Base-by-base conservation (phyloP, 2,888 invertebrate species). In the Acleris cristana region DNA sequence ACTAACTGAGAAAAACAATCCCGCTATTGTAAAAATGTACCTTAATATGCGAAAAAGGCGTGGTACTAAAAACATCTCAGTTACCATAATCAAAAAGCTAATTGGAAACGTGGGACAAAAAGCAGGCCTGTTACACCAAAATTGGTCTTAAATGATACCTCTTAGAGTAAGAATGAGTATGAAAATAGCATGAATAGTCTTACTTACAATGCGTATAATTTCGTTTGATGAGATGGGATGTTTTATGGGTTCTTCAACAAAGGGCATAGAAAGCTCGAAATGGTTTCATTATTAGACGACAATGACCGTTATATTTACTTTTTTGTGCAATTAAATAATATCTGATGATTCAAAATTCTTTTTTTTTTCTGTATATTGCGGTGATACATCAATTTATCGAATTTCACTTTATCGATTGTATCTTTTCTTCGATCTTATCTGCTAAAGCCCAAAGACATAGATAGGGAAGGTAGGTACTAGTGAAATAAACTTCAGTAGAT, bases 91-190 rank as follows among this genome's bases (percentile, higher is more conserved):
- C 79, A 82, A 82, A 58, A 82, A 81, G 78, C 79, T 80, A 79
- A 85, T 84, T 84, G 73, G 75, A 74, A 70, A 79, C 84, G 84
- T 84, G 85, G 74, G 84, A 84, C 71, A 74, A 72, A 77, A 70
- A 75, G 40, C 58, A 54, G 8, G 57, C 52, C 30, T 57, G 44
- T 48, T 58, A 58, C 19, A 58, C 57, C 54, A 57, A 58, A 62
- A 40, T 58, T 63, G 45, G 49, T 49, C 53, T 58, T 26, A 61
- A 53, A 19, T 30, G 34, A 14, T 49, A 45, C 54, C 12, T 48
- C 26, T 61, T n/a, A 58, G 19, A 60, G 49, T 55, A 19, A 12
- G 16, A 56, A 23, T 18, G 21, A 44, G 3, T n/a, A 19, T 51
- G 44, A 57, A 16, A 52, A 62, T 19, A 21, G 21, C 48, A 59